Conservation (phyloP, 2,113 vertebrate genomes). For the Pheucticus melanocephalus region DNA sequence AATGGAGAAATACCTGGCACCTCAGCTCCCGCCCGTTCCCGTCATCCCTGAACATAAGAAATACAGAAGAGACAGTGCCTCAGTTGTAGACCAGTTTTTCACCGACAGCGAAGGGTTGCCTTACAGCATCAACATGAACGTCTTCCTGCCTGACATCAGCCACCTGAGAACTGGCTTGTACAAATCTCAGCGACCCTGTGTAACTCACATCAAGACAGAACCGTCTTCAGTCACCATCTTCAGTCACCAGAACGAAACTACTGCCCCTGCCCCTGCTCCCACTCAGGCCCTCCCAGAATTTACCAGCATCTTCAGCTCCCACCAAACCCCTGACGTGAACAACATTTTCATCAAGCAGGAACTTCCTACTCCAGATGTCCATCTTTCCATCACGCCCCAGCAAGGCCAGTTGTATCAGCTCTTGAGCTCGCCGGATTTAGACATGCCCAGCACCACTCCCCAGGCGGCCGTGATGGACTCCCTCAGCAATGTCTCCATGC, state of each 20-base stretch:
- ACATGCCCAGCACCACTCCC: conserved; percentile 77
- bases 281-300: conserved; percentile 83
- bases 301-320: conserved; percentile 84
- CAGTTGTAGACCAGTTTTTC: conserved; percentile 89
- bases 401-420: conserved; percentile 92
- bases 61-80: conserved; percentile 83
- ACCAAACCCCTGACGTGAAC: conserved; percentile 76
- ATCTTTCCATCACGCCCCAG: conserved; percentile 79
- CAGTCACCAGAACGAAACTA: conserved; percentile 81
- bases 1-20: conserved; percentile 89
- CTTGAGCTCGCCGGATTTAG: conserved; percentile 88
- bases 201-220: conserved; percentile 89
- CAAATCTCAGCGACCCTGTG: conserved; percentile 82
- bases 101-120: conserved; percentile 84
- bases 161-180: conserved; percentile 89
- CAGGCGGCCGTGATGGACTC: conserved; percentile 81
- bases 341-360: conserved; percentile 93
- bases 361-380: conserved; percentile 83
- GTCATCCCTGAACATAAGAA: conserved; percentile 82
- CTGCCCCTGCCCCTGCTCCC: conserved; percentile 62
- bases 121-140: conserved; percentile 95
- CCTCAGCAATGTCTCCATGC: conserved; percentile 75
- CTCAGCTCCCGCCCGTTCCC: conserved; percentile 76
- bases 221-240: conserved; percentile 75
- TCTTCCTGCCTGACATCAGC: conserved; percentile 88